Evolutionary conservation across 2,797 vertebrate species (phyloP), one percentile per base, ranked within the genome.

Genomic region (Pterois miles): DNA sequence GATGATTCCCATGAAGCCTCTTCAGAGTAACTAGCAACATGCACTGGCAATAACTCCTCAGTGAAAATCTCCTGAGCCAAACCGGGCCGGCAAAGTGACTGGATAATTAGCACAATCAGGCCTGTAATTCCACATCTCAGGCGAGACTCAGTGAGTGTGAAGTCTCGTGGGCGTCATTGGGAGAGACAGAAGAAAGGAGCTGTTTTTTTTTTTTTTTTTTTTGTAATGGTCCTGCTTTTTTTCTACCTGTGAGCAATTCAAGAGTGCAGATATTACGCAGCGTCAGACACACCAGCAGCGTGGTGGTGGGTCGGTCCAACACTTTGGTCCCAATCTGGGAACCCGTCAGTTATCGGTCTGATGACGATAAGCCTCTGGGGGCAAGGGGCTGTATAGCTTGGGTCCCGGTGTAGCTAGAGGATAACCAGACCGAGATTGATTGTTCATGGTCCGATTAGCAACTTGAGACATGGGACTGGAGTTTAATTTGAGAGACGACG

Each of bases 31-130:
- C 66, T 65, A 63, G 74, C 82, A 81, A 60, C 56, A 65, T 48
- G 43, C 62, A 20, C 70, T 34, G 46, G 33, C 67, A 83, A 59
- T 79, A 87, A 72, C 33, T 82, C 80, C 52, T 40, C 59, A 48
- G 0, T 63, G 63, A 71, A 78, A 81, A 40, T 77, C 80, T 81
- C 65, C 63, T 9, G 74, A 82, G 85, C 79, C 78, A 40, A 80
- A 81, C 77, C 66, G 38, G 58, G 76, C 80, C 10, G 22, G 67
- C 36, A 57, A 76, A 86, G 76, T 76, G 65, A 79, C 80, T 68
- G 67, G 59, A 76, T 92, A 88, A 92, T 91, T 90, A 91, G 86
- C 80, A 90, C 82, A 86, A 62, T 82, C 75, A 88, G 74, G 81
- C 67, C 68, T 74, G 8, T 87, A 85, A 87, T 88, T 87, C 76